Base-by-base conservation (phyloP, 2,888 invertebrate species). In the Mylabris sibirica region DNA sequence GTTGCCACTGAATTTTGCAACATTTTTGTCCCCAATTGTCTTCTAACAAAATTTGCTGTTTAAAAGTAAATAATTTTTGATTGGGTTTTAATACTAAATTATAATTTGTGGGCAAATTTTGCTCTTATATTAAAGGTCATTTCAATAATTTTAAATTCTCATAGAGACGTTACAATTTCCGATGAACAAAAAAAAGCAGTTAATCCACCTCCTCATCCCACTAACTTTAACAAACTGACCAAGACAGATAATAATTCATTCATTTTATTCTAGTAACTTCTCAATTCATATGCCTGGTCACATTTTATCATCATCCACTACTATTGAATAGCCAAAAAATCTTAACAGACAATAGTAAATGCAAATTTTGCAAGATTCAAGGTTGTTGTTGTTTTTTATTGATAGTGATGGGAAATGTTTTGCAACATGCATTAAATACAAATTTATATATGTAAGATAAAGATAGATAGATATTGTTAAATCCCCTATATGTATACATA, bases 221-320 rank as follows among this genome's bases (percentile, higher is more conserved):
- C 60, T 60, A 8, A 2, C 12, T 3, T 14, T n/a, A 44, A 17
- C 1, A 6, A 44, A 44, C 17, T n/a, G 41, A 6, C 9, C 41
- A 44, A 44, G 41, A 44, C 41, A 44, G 41, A 44, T n/a, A 44
- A 44, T 44, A 44, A 38, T 38, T 38, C 38, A 38, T 38, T 38
- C 38, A 12, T 38, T 38, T 38, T 22, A 60, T 20, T 34, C 60
- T n/a, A 6, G 9, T 38, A 34, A 61, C 38, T 34, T 38, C 61
- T 41, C 61, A 61, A 61, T 61, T 61, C 61, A 61, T n/a, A n/a
- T 61, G 22, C 61, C 9, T n/a, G 61, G 61, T 41, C 61, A 41
- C 61, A 61, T 61, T 61, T 20, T 35, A 38, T 61, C 20, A 53
- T 53, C 53, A 14, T 53, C 24, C 17, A 17, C n/a, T 11, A 9